A percentile compares a stretch with the other conserved stretches of the same genome.
phyloP scores from a whole-genome alignment of 2,888 invertebrate species.

The Temnothorax unifasciatus region DNA sequence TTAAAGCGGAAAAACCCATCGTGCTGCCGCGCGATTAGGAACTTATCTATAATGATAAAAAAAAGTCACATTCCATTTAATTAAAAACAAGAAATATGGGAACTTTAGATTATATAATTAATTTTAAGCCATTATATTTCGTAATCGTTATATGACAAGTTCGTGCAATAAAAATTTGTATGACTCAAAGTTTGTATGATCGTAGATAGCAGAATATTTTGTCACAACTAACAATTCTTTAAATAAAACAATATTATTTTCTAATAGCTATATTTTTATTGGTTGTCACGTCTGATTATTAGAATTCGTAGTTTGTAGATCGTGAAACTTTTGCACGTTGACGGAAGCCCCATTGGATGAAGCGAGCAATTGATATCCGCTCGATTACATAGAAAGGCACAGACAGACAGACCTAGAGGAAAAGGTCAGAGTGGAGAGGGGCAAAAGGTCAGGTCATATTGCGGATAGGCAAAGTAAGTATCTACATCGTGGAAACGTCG shows the following conservation, averaged over 20 bases:
- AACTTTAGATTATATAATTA: neutral
- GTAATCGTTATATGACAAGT: neutral
- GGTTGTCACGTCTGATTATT: neutral
- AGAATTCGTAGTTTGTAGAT: neutral
- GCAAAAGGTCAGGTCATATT: slow-evolving; percentile 78
- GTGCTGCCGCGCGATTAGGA: neutral
- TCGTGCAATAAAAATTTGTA: neutral
- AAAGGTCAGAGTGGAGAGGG: slow-evolving; percentile 46
- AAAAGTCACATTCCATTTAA: neutral
- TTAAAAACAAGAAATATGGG: neutral
- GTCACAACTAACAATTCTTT: neutral
- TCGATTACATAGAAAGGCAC: slow-evolving; percentile 70
- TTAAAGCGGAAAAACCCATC: slow-evolving; percentile 1
- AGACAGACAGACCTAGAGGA: slow-evolving; percentile 34
- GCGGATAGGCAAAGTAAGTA: slow-evolving; percentile 81
- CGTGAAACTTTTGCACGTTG: neutral
- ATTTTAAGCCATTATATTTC: neutral
- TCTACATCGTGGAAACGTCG: slow-evolving; percentile 78
- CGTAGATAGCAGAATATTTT: neutral
- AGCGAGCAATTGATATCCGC: slow-evolving; percentile 75
- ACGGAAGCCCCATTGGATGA: slow-evolving; percentile 11
- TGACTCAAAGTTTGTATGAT: neutral
- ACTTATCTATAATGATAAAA: neutral
- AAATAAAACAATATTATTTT: neutral
- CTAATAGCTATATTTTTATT: neutral